phyloP scores from a whole-genome alignment of 1,140 invertebrate species.

The Drosophila nigrodunni region DNA sequence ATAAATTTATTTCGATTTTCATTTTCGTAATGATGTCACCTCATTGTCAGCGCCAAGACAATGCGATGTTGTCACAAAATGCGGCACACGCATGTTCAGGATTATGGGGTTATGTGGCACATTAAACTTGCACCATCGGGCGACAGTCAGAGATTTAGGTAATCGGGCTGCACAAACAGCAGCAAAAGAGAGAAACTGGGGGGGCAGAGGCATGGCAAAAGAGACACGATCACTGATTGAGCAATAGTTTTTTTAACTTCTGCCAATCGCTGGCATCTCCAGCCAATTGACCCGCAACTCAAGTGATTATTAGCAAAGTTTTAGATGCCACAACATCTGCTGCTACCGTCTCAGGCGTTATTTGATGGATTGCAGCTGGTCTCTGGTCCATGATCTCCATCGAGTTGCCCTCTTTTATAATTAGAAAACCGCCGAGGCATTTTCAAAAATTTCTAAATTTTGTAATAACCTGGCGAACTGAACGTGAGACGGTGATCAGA shows the following conservation, averaged over 20 bases:
- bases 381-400: slow-evolving; percentile 5
- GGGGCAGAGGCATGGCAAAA: no score
- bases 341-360: slow-evolving; percentile 32
- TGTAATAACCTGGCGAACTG: slow-evolving; percentile 40
- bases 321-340: slow-evolving; percentile 19
- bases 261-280: slow-evolving; percentile 13
- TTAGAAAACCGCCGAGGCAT: slow-evolving; percentile 60
- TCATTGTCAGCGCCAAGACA: slow-evolving; percentile 45
- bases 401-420: slow-evolving; percentile 64
- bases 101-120: slow-evolving; percentile 53
- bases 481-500: slow-evolving; percentile 2
- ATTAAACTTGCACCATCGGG: slow-evolving; percentile 54
- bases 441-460: slow-evolving; percentile 43
- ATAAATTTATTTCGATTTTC: slow-evolving; percentile 61
- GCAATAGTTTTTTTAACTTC: slow-evolving; percentile 24
- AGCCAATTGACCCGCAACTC: slow-evolving; percentile 67
- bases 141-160: slow-evolving; percentile 10
- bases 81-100: slow-evolving; percentile 45
- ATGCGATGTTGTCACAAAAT: slow-evolving; percentile 4
- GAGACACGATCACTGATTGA: slow-evolving; percentile 27
- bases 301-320: slow-evolving; percentile 50
- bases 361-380: slow-evolving; percentile 78
- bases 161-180: slow-evolving; percentile 22
- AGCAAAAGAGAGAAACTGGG: background rate
- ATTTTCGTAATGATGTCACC: slow-evolving; percentile 73